Base-by-base conservation (phyloP, 2,797 vertebrate genomes). In the Huso huso region DNA sequence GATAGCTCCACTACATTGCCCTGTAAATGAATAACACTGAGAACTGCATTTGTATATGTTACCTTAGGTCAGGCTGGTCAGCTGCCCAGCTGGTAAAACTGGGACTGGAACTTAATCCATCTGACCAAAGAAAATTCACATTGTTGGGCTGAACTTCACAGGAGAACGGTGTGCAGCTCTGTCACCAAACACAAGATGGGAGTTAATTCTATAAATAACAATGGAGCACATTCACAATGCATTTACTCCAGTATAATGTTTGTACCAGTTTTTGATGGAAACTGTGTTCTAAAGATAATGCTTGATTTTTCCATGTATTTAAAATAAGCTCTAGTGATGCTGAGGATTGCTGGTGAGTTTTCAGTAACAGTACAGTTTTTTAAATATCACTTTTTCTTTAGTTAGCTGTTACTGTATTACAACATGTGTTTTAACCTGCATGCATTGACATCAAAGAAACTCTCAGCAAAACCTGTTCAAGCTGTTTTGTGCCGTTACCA, bases 151-250 rank as follows among this genome's bases (percentile, higher is more conserved):
- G 75, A 4, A 91, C 79, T 68, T 89, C 63, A 73, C 90, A 91
- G 2, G 87, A 86, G 49, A 89, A 61, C 62, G 79, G 80, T 66
- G 76, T 90, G 81, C 90, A 91, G 84, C 83, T 86, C 90, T 91
- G 74, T 8, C 52, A 76, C 63, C 23, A 37, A 51, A 76, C 63
- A 77, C 70, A 70, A 53, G 51, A 53, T 4, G 51, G 8, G 51
- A 8, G 51, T 53, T 8, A 8, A 8, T 53, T 8, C 11, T 37
- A 37, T 37, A 37, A 37, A 37, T 4, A 37, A 4, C 23, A 37
- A 37, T 37, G 23, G 23, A 4, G 1, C 23, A 37, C 23, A 37
- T 37, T 37, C 23, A 37, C 23, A 37, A 37, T 3, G 76, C 70
- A 70, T 58, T 9, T 58, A 7, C 13, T 3, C 7, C 8, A 58